Evolutionary conservation across 2,888 invertebrate genomes (phyloP).

Genomic region (Rugalucina vietnamica): DNA sequence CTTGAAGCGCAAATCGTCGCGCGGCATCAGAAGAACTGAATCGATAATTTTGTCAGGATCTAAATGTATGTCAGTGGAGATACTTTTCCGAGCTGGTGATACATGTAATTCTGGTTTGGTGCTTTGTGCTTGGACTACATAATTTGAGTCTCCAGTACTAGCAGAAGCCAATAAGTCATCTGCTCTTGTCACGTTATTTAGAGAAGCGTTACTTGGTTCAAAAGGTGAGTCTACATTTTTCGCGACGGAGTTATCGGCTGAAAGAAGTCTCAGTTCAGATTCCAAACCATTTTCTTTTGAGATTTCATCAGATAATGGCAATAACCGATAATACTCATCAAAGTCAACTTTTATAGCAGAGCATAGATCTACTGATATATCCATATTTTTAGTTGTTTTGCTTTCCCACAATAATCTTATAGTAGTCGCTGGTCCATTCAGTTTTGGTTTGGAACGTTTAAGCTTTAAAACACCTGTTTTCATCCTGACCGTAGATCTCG

Average conservation of each 20-base stretch:
- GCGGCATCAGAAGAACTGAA: not conserved
- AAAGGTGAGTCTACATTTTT: too few relatives aligned
- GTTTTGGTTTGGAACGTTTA: not conserved
- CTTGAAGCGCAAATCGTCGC: not conserved
- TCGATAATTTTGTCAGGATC: not conserved
- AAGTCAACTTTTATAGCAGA: not conserved
- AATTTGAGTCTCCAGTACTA: not conserved
- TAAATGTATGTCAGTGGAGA: not conserved
- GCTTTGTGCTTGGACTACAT: not conserved
- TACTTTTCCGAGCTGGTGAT: not conserved
- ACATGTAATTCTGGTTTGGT: not conserved
- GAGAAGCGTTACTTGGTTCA: too few relatives aligned
- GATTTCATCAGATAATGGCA: not conserved
- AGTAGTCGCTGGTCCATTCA: not conserved
- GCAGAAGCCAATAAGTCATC: not conserved
- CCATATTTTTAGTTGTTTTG: not conserved
- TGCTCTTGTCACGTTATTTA: not conserved
- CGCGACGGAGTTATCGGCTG: too few relatives aligned
- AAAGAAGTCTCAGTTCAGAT: too few relatives aligned
- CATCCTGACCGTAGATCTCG: not conserved
- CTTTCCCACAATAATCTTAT: not conserved
- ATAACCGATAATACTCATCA: not conserved
- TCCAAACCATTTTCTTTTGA: too few relatives aligned
- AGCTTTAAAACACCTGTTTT: not conserved
- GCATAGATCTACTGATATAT: not conserved